A percentile compares a stretch with the other conserved stretches of the same genome.
Conservation (phyloP, 2,113 vertebrate genomes). For the Rhabdomys dilectus region DNA sequence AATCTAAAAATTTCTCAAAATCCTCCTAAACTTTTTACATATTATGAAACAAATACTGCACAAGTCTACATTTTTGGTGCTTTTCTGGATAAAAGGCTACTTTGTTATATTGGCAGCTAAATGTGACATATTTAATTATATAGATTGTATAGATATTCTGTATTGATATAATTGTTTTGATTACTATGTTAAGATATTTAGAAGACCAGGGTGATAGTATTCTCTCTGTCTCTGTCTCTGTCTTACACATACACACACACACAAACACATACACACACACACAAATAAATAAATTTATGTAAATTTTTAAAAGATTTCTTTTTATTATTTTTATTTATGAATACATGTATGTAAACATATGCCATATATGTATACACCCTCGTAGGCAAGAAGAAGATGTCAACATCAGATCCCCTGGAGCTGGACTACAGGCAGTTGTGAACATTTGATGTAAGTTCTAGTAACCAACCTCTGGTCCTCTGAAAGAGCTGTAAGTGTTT, state of each 20-base stretch:
- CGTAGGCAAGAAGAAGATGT: background rate
- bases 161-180: background rate
- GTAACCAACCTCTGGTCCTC: background rate
- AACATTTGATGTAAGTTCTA: background rate
- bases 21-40: background rate
- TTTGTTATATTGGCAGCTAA: background rate
- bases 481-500: background rate
- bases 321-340: background rate
- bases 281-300: background rate
- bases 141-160: background rate
- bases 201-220: background rate
- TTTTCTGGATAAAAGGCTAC: constrained; percentile 11
- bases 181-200: background rate
- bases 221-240: background rate
- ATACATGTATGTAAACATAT: background rate
- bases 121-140: background rate
- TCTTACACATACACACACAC: background rate
- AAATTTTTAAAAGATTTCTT: background rate
- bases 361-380: background rate
- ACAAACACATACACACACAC: background rate
- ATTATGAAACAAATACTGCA: constrained; percentile 24
- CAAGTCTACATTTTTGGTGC: background rate
- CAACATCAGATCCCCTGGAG: no score
- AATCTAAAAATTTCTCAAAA: background rate
- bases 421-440: background rate